Evolutionary conservation across 1,140 invertebrate species (phyloP), one percentile per base, ranked within the genome.

Genomic region (Hesperophylax magnus): DNA sequence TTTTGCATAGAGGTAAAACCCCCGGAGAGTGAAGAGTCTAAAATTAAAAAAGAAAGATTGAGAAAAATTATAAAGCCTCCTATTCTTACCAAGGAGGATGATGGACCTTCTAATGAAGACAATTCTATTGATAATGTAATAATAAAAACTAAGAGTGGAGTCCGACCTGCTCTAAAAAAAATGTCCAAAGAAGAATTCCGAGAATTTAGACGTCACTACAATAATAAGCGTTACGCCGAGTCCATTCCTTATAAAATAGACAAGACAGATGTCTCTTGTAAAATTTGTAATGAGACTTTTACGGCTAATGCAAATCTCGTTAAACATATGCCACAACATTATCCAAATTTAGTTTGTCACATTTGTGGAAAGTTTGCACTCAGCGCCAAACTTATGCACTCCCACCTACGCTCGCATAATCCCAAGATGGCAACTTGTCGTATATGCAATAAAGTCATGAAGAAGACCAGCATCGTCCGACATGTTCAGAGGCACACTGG

Each of bases 351-450:
- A 39, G 79, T 77, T 1, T 88, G 87, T 78, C 24, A 78, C 2
- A 60, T 85, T 0, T 89, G 88, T 78, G 84, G 82, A 17, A 77
- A 83, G 0, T 84, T 85, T 2, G 88, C 87, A 39, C 79, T 87
- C 0, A 87, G 20, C 15, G 22, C 39, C 24, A 47, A 24, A 18
- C 15, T 14, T 6, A 65, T 83, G 5, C 24, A 72, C 31, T 27
- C 9, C 31, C 81, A 83, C 65, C 18, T 78, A 17, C 20, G 18
- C 6, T 22, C 60, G 5, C 88, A 86, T 0, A 74, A 81, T 47
- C 18, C 24, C 18, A 34, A 27, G 17, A 47, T 15, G 18, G 18
- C 53, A n/a, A 7, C 47, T 27, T 85, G 84, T 65, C n/a, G 52
- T 5, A 78, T 79, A 52, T 85, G 84, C 56, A 58, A 79, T n/a